Evolutionary conservation across 1,140 invertebrate genomes (phyloP), one percentile per base, ranked within the genome.

Genomic region (Drosophila murphyi): DNA sequence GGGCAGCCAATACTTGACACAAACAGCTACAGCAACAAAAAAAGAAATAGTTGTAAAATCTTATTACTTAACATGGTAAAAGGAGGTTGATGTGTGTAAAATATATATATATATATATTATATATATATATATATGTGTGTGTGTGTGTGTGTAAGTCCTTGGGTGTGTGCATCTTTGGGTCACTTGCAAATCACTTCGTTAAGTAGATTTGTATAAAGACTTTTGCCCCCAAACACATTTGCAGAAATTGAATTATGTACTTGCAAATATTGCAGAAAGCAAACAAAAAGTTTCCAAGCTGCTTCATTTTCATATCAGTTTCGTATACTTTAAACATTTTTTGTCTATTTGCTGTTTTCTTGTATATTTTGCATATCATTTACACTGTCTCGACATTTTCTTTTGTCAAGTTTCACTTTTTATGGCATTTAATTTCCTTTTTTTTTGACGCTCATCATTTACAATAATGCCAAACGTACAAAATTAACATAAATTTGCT

Each of bases 401-500:
- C 59, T 64, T 62, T 63, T 64, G 70, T 56, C 65, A 75, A 74
- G 34, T 74, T 72, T 78, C 52, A 45, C 65, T 74, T 80, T 79
- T 79, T 79, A 87, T 87, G 76, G 67, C 65, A 79, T 83, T 83
- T 87, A 88, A 87, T 88, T 87, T 88, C 80, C 83, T 73, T 41
- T 54, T 45, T 43, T 43, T n/a, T 43, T 43, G 34, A 5, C 10
- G 72, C 79, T 73, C 78, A 85, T 85, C 82, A 81, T 81, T 83
- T 82, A 87, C 80, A 80, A 85, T 85, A 82, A 83, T 79, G 80
- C 52, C 67, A 52, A 72, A 60, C 43, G 65, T 41, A 62, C 55
- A 60, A 88, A 87, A 87, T 87, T 87, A 83, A 80, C 82, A 87
- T 87, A 87, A 87, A 88, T 88, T 88, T 80, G 82, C 78, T 63